A percentile compares a stretch with the other conserved stretches of the same genome.
phyloP scores from a whole-genome alignment of 2,888 invertebrate species.

The Megaustenia siamemsis region DNA sequence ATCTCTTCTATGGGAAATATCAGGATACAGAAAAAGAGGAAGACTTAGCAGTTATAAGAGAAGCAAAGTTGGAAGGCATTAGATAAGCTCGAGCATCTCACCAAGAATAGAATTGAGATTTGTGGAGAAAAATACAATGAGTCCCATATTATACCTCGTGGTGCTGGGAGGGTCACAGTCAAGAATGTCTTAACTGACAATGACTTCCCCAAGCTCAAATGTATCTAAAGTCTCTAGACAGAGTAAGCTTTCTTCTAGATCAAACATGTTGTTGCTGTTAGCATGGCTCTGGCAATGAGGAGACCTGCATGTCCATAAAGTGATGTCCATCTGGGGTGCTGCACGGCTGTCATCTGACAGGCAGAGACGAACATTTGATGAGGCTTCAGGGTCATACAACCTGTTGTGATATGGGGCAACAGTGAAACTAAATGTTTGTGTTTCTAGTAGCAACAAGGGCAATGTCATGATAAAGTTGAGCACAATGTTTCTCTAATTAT shows the following conservation, averaged over 20 bases:
- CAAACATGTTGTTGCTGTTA: conserved; percentile 12
- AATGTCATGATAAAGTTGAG: too few relatives aligned
- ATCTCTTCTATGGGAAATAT: too few relatives aligned
- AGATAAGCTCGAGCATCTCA: too few relatives aligned
- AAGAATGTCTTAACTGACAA: too few relatives aligned
- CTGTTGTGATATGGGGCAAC: neutral
- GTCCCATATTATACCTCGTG: neutral
- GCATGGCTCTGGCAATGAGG: neutral
- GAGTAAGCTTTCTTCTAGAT: conserved; percentile 55
- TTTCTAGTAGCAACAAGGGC: too few relatives aligned
- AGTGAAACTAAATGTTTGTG: too few relatives aligned
- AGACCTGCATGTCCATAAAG: neutral
- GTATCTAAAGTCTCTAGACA: conserved; percentile 56
- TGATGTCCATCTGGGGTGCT: conserved; percentile 10
- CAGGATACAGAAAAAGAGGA: too few relatives aligned
- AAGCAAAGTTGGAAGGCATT: too few relatives aligned
- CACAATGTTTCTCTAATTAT: too few relatives aligned
- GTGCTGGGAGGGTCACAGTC: too few relatives aligned
- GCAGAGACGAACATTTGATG: neutral
- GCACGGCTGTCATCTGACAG: conserved; percentile 14
- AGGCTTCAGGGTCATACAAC: neutral
- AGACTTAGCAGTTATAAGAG: too few relatives aligned
- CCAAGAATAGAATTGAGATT: too few relatives aligned
- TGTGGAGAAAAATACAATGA: neutral
- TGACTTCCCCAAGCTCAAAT: conserved; percentile 13